Conservation (phyloP, 1,140 invertebrate genomes). For the Chymomyza costata region DNA sequence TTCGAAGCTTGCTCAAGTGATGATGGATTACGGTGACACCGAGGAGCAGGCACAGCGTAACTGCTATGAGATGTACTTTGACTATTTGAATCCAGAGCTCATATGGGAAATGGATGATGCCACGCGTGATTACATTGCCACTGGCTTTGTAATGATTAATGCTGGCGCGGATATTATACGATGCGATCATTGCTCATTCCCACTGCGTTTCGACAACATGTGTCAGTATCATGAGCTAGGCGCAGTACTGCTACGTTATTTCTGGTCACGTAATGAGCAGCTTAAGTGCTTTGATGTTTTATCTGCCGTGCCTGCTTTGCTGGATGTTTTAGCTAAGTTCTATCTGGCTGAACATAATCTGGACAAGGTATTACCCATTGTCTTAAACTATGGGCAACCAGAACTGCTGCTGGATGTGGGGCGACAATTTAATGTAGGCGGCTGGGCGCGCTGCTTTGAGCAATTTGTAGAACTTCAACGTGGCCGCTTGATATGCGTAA, state of each 20-base stretch:
- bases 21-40: conserved; percentile 68
- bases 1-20: conserved; percentile 51
- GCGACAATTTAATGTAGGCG: conserved; percentile 41
- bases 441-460: conserved; percentile 67
- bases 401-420: conserved; percentile 60
- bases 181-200: conserved; percentile 63
- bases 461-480: conserved; percentile 67
- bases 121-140: conserved; percentile 61
- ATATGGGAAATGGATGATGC: conserved; percentile 73
- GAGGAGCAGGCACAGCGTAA: conserved; percentile 49
- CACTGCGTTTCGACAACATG: conserved; percentile 58
- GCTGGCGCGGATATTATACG: conserved; percentile 47
- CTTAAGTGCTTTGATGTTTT: conserved; percentile 70
- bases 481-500: conserved; percentile 57
- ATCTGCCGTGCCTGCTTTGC: conserved; percentile 55
- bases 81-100: conserved; percentile 70
- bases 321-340: conserved; percentile 67
- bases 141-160: conserved; percentile 60
- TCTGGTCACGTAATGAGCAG: conserved; percentile 71
- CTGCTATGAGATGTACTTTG: conserved; percentile 74
- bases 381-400: conserved; percentile 61
- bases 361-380: conserved; percentile 65
- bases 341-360: conserved; percentile 66
- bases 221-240: conserved; percentile 67
- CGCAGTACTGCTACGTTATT: conserved; percentile 60